Conservation (phyloP, 1,140 invertebrate species). For the Neodiprion fabricii region DNA sequence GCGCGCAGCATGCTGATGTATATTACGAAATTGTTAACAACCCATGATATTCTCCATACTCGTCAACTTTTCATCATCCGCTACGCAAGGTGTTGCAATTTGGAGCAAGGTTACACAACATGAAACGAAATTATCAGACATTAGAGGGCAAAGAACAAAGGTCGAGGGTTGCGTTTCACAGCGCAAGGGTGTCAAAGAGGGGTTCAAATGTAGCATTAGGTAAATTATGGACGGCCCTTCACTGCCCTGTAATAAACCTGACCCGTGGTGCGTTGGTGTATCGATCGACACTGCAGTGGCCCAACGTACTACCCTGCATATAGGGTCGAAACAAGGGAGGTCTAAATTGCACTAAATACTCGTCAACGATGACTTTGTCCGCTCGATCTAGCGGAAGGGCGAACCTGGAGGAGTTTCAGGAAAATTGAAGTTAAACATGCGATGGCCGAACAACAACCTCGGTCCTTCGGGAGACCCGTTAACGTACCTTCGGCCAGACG, state of each 20-base stretch:
- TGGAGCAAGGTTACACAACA: too few relatives aligned
- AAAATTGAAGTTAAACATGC: conserved; percentile 1
- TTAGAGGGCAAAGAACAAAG: too few relatives aligned
- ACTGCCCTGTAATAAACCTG: background rate
- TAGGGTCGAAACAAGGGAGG: background rate
- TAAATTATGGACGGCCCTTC: too few relatives aligned
- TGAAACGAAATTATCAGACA: too few relatives aligned
- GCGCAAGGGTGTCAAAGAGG: too few relatives aligned
- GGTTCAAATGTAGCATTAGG: too few relatives aligned
- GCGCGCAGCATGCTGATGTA: too few relatives aligned
- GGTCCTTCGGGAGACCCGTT: background rate
- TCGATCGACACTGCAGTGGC: background rate
- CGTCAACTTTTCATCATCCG: too few relatives aligned
- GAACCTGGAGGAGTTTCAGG: background rate
- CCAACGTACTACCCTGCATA: background rate
- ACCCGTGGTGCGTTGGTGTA: background rate
- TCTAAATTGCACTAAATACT: background rate
- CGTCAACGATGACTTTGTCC: background rate
- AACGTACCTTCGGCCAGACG: background rate
- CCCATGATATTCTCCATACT: too few relatives aligned
- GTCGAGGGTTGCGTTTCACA: too few relatives aligned
- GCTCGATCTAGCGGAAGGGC: background rate
- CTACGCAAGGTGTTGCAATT: too few relatives aligned
- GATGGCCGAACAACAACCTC: background rate
- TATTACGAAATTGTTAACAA: too few relatives aligned